Base-by-base conservation (phyloP, 2,888 invertebrate species). In the Limnephilus auricula region DNA sequence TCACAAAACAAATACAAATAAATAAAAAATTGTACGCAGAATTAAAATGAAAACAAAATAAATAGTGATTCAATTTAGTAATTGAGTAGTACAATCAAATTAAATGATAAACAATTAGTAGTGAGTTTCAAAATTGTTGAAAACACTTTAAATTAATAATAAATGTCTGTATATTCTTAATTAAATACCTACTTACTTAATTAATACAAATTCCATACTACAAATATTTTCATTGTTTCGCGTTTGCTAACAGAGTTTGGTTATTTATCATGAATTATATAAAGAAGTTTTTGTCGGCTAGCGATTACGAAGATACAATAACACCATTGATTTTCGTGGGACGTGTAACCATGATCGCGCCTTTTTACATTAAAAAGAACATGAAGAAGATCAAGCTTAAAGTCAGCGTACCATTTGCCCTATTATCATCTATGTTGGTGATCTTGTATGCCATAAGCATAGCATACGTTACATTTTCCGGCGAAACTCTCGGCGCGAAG, bases 301-400 rank as follows among this genome's bases (percentile, higher is more conserved):
- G 40, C 25, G 50, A 83, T 32, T 89, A 50, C 13, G 87, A 78
- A 34, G 91, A 88, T n/a, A 40, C 79, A 4, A 40, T 90, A 25
- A 32, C 79, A 45, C 88, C 90, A 13, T 83, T 91, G 65, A 87
- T 90, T 30, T 82, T 90, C 31, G 32, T 91, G n/a, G 86, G 90
- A 40, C 34, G 90, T 9, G 25, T 87, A 6, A 78, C 83, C 5
- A 87, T 82, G 32, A 34, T 87, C 1, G 65, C 83, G 6, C 91
- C 90, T 18, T 91, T 90, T 34, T 40, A 88, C 25, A n/a, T 91
- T n/a, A 40, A 34, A n/a, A 37, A 32, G 31, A 91, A 87, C 25
- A 88, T 83, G 25, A 86, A 88, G 45, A 40, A 50, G 5, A 79
- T 89, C 13, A 84, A 79, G 9, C 65, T 89, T 18, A 78, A 84